These are phyloP conservation scores for Acleris cristana DNA, from an alignment of 2,888 invertebrate species.

Conservation along the genomic window DNA sequence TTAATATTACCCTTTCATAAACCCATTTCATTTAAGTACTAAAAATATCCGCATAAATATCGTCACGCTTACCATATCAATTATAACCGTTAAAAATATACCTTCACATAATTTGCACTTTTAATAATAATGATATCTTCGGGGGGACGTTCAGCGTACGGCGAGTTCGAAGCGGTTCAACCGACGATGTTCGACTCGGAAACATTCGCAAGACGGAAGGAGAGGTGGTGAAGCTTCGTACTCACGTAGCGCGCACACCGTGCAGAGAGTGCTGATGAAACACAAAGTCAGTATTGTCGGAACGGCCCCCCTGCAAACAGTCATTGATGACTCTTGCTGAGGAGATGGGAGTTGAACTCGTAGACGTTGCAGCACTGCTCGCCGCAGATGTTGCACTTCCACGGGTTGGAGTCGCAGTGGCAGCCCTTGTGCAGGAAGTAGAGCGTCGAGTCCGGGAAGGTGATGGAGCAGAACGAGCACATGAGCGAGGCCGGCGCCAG, in stretches of 20 bases:
- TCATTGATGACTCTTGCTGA: constrained; percentile 96
- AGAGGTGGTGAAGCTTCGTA: constrained; percentile 65
- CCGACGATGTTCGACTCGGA: constrained; percentile 11
- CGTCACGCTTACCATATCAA: constrained; percentile 58
- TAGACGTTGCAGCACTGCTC: constrained; percentile 97
- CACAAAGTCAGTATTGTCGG: constrained; percentile 62
- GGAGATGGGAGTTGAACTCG: constrained; percentile 97
- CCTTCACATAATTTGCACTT: constrained; percentile 79
- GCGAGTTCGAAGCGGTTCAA: constrained; percentile 78
- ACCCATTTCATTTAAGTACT: constrained; percentile 72
- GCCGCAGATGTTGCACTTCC: constrained; percentile 98
- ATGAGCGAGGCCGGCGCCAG: constrained; percentile 85
- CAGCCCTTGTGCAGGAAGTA: constrained; percentile 99
- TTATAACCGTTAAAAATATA: constrained; percentile 70
- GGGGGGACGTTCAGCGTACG: constrained; percentile 81
- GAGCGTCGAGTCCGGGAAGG: constrained; percentile 97
- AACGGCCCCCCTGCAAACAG: constrained; percentile 81
- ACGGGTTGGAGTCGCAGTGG: constrained; percentile 98
- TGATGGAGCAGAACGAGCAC: constrained; percentile 96
- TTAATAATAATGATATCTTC: constrained; percentile 69
- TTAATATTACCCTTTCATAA: constrained; percentile 52
- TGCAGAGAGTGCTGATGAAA: constrained; percentile 63
- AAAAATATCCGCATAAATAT: constrained; percentile 79
- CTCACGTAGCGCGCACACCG: constrained; percentile 65
- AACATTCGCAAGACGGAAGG: constrained; percentile 3